Evolutionary conservation across 2,797 vertebrate species (phyloP).

Genomic region (Acrossocheilus fasciatus): DNA sequence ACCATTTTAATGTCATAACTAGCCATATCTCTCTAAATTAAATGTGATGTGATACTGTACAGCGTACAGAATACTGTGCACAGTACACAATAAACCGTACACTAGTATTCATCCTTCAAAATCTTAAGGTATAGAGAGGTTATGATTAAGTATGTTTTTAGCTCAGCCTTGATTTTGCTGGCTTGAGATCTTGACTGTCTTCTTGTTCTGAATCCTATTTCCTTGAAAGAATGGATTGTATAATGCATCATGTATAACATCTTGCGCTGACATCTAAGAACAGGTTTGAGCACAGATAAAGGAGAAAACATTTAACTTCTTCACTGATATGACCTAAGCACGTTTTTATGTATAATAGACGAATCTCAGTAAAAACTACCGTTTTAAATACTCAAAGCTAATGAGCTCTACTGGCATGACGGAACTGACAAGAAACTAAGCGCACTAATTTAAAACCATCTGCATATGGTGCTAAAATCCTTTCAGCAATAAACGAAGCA

Average conservation of each 20-base stretch:
- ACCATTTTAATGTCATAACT: background rate
- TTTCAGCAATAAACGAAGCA: slow-evolving; percentile 4
- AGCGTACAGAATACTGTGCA: background rate
- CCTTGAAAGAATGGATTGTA: slow-evolving; percentile 23
- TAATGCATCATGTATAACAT: slow-evolving; percentile 11
- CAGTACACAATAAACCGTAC: background rate
- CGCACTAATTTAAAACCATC: slow-evolving; percentile 22
- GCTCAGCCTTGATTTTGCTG: slow-evolving; percentile 36
- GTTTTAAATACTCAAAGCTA: slow-evolving; percentile 30
- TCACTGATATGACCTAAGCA: background rate
- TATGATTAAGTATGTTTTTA: slow-evolving; percentile 21
- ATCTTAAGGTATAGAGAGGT: background rate
- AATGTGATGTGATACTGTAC: background rate
- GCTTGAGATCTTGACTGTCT: slow-evolving; percentile 15
- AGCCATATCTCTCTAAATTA: background rate
- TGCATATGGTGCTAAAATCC: background rate
- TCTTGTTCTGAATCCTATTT: slow-evolving; percentile 37
- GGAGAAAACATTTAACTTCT: background rate
- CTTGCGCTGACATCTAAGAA: background rate
- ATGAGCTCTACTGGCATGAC: slow-evolving; percentile 13
- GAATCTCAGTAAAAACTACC: background rate
- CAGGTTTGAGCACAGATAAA: background rate
- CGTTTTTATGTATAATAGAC: slow-evolving; percentile 3
- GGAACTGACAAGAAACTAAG: slow-evolving; percentile 32
- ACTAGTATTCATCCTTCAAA: background rate